These are phyloP conservation scores for Calidris pygmaea DNA, from an alignment of 2,113 vertebrate genomes.

Conservation along the genomic window DNA sequence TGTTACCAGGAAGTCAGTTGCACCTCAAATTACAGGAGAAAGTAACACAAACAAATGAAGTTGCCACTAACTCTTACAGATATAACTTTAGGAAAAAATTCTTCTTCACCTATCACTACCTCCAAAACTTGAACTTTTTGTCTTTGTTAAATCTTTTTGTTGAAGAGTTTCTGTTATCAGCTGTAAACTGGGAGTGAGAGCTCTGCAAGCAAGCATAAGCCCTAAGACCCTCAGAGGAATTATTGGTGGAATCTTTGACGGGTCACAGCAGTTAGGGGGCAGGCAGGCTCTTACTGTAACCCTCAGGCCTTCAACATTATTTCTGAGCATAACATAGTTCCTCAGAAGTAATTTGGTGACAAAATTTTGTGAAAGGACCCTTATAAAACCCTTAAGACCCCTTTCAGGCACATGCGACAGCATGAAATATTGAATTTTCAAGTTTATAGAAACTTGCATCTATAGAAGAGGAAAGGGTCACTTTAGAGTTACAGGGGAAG, in stretches of 20 bases:
- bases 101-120: background rate
- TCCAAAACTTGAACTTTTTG: background rate
- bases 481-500: background rate
- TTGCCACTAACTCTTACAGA: background rate
- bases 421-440: background rate
- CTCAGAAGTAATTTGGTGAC: background rate
- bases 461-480: background rate
- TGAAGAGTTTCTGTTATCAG: background rate
- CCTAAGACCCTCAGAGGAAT: background rate
- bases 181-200: background rate
- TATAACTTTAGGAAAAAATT: background rate
- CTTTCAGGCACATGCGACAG: background rate
- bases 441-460: background rate
- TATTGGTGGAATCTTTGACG: background rate
- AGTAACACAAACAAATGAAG: background rate
- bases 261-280: background rate
- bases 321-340: background rate
- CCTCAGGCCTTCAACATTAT: background rate
- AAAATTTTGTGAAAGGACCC: background rate
- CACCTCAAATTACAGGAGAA: background rate
- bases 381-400: background rate
- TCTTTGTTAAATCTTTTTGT: background rate
- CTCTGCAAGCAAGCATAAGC: background rate
- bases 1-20: background rate
- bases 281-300: background rate